Evolutionary conservation across 2,797 vertebrate genomes (phyloP), one percentile per base, ranked within the genome.

Genomic region (Chanos chanos): DNA sequence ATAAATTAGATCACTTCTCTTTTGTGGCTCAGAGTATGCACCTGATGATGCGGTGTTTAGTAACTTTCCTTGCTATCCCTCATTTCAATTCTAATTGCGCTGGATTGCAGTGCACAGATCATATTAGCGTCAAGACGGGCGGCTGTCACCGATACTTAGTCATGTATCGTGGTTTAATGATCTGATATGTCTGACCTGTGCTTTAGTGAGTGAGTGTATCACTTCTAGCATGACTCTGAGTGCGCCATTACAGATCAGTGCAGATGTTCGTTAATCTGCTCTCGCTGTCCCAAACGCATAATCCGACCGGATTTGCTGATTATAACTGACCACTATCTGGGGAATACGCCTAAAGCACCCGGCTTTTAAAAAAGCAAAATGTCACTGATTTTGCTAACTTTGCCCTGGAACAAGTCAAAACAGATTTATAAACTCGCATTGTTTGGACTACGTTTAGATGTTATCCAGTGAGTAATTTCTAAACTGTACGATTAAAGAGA

Each of bases 211-310:
- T 57, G 53, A 30, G 61, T 70, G 59, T 52, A 76, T 73, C 78
- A 79, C 71, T 72, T 76, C 74, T 70, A 75, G 77, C 19, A 18
- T 36, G 72, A 77, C 77, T 7, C 64, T 39, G 31, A 48, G 55
- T 66, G 73, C 36, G 64, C 28, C 19, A 70, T 27, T 36, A 21
- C 58, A 31, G 68, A 78, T 78, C 57, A 31, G 77, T 80, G 76
- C 87, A 87, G 86, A 86, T 88, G 84, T 85, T 86, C 54, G 48
- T 48, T 88, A 88, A 88, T 87, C 85, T 81, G 13, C 45, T 51
- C 31, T 77, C 66, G 76, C 76, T 54, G 55, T 61, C 55, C 72
- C 76, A 70, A 73, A 52, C 45, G 6, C 68, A 77, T 88, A 87
- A 88, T 89, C 85, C 72, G 57, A 12, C 47, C 37, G 76, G 80